Percentiles rank a stretch among this genome's conserved stretches.
Evolutionary conservation across 2,797 vertebrate genomes (phyloP).

Genomic region (Acridotheres tristis): DNA sequence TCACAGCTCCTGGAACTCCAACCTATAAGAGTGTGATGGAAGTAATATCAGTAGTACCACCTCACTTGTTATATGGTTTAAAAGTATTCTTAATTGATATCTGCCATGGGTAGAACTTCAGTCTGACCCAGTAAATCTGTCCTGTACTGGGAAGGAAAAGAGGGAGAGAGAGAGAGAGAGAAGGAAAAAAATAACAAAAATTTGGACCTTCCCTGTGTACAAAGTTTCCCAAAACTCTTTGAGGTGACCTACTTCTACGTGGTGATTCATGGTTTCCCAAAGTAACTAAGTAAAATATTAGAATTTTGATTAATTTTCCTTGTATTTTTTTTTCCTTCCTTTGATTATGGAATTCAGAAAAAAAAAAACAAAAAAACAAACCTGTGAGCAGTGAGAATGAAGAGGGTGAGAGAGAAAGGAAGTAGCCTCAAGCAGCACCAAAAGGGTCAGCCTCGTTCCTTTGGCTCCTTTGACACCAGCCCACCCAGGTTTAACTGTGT

Average conservation of each 20-base stretch:
- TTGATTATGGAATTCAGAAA: not conserved
- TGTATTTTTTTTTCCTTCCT: not conserved
- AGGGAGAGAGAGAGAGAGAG: fast-evolving
- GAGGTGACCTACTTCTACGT: not conserved
- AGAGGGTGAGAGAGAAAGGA: not conserved
- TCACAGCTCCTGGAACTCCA: not conserved
- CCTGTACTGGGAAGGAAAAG: no score
- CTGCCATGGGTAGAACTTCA: not conserved
- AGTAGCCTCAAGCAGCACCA: not conserved
- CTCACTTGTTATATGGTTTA: not conserved
- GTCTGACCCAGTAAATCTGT: not conserved
- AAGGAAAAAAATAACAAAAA: not conserved
- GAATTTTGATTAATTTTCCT: not conserved
- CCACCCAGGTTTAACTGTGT: not conserved
- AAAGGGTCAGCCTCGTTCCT: not conserved
- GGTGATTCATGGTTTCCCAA: not conserved
- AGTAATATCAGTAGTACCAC: not conserved
- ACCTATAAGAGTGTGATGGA: not conserved
- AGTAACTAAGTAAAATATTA: not conserved
- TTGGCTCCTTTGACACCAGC: not conserved
- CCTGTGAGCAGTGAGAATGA: not conserved
- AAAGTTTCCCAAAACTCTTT: not conserved
- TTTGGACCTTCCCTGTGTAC: not conserved
- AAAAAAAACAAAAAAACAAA: not conserved
- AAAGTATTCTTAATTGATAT: not conserved